phyloP scores from a whole-genome alignment of 2,888 invertebrate species.

The Leptinotarsa juncta region DNA sequence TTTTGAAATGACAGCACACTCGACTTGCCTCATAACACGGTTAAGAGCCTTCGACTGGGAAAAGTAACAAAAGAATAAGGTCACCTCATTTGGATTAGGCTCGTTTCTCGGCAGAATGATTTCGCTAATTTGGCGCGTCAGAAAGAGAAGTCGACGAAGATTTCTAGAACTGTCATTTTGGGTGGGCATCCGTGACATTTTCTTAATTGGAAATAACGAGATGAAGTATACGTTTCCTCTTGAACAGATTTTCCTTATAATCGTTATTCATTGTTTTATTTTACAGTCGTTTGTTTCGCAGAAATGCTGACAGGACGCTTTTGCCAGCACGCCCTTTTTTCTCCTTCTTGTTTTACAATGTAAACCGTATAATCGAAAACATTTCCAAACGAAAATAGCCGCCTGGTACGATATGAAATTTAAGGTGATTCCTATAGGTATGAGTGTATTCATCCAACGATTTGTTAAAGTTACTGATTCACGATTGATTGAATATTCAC shows the following conservation, averaged over 20 bases:
- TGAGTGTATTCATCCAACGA: too few relatives aligned
- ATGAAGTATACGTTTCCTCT: constrained; percentile 3
- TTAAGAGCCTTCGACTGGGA: constrained; percentile 12
- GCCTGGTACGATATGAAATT: too few relatives aligned
- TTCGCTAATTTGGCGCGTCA: constrained; percentile 4
- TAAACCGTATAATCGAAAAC: too few relatives aligned
- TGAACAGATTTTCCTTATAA: not conserved
- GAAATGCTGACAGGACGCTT: not conserved
- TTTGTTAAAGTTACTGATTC: too few relatives aligned
- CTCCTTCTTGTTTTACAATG: not conserved
- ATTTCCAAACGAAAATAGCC: too few relatives aligned
- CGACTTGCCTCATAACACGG: constrained; percentile 16
- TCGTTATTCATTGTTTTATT: constrained; percentile 2
- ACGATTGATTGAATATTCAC: too few relatives aligned
- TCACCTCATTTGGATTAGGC: constrained; percentile 27
- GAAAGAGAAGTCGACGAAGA: not conserved
- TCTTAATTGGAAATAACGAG: constrained; percentile 8
- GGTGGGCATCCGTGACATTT: constrained; percentile 11
- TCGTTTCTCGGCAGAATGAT: constrained; percentile 6
- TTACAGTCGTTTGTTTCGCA: not conserved
- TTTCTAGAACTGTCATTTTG: not conserved
- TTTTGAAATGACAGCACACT: constrained; percentile 12
- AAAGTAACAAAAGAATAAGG: constrained; percentile 36
- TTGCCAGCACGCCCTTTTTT: not conserved
- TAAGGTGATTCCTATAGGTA: too few relatives aligned